A percentile compares a stretch with the other conserved stretches of the same genome.
Evolutionary conservation across 2,888 invertebrate genomes (phyloP).

Genomic region (Epiblema foenella): DNA sequence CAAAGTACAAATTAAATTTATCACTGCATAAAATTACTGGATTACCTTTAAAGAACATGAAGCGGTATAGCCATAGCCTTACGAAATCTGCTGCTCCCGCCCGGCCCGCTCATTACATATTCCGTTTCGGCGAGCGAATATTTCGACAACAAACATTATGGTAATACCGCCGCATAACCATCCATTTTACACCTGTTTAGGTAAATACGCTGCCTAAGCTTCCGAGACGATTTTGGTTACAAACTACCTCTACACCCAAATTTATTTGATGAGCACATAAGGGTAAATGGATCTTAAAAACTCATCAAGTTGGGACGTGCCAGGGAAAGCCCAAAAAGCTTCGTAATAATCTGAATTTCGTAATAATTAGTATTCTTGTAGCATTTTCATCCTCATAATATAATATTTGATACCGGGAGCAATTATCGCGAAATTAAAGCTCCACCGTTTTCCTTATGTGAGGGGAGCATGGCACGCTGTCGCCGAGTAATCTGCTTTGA

Average conservation of each 20-base stretch:
- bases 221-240: slow-evolving; percentile 65
- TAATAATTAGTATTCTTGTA: slow-evolving; percentile 13
- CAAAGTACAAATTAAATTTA: slow-evolving; percentile 69
- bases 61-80: slow-evolving; percentile 64
- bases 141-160: slow-evolving; percentile 83
- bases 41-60: slow-evolving; percentile 69
- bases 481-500: slow-evolving; percentile 16
- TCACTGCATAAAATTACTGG: slow-evolving; percentile 69
- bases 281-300: slow-evolving; percentile 6
- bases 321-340: background rate
- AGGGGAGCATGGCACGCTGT: slow-evolving; percentile 13
- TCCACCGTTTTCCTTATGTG: slow-evolving; percentile 21
- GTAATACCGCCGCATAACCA: slow-evolving; percentile 77
- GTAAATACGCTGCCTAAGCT: slow-evolving; percentile 74
- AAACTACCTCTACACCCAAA: slow-evolving; percentile 24
- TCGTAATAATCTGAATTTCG: slow-evolving; percentile 9
- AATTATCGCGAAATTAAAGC: slow-evolving; percentile 21
- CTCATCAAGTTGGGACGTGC: background rate
- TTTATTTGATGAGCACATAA: slow-evolving; percentile 11
- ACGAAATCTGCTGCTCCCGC: slow-evolving; percentile 69
- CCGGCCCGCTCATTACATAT: slow-evolving; percentile 75
- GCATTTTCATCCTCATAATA: slow-evolving; percentile 2
- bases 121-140: slow-evolving; percentile 76
- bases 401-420: slow-evolving; percentile 16
- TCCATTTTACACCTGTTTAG: slow-evolving; percentile 82